These are phyloP conservation scores for Epicauta chinensis DNA, from an alignment of 1,140 invertebrate species.

Conservation along the genomic window DNA sequence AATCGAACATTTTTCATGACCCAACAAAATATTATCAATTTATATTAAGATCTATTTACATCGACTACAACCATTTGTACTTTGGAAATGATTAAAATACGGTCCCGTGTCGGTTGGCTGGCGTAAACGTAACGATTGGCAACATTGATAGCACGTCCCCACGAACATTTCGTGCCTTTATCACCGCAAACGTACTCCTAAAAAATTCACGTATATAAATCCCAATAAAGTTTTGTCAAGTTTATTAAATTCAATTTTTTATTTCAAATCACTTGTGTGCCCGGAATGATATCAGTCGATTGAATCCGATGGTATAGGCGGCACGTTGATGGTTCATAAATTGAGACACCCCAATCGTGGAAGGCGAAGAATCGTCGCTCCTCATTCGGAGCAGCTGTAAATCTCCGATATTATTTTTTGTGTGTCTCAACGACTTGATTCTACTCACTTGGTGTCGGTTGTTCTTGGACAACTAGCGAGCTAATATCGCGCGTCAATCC, in stretches of 20 bases:
- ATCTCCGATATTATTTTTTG: not conserved
- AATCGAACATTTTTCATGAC: constrained; percentile 1
- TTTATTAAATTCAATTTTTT: no score
- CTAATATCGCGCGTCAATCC: constrained; percentile 66
- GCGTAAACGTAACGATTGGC: constrained; percentile 69
- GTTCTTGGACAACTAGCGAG: constrained; percentile 63
- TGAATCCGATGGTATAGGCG: constrained; percentile 66
- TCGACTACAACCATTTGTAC: constrained; percentile 69
- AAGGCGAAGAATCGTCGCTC: constrained; percentile 69
- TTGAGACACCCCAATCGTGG: constrained; percentile 69
- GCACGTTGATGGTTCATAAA: constrained; percentile 70
- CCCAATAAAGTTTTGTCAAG: not conserved
- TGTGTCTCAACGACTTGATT: not conserved
- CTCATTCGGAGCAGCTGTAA: constrained; percentile 53
- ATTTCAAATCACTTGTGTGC: constrained; percentile 53
- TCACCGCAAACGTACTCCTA: constrained; percentile 68
- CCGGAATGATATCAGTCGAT: constrained; percentile 67
- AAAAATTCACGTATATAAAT: constrained; percentile 17
- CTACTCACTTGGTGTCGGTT: constrained; percentile 58
- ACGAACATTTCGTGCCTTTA: constrained; percentile 58
- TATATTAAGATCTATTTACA: constrained; percentile 41
- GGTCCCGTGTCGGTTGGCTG: constrained; percentile 64
- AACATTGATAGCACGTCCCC: constrained; percentile 70
- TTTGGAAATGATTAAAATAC: constrained; percentile 66
- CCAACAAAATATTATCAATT: no score